Base-by-base conservation (phyloP, 2,888 invertebrate species). In the Mesoligia furuncula region DNA sequence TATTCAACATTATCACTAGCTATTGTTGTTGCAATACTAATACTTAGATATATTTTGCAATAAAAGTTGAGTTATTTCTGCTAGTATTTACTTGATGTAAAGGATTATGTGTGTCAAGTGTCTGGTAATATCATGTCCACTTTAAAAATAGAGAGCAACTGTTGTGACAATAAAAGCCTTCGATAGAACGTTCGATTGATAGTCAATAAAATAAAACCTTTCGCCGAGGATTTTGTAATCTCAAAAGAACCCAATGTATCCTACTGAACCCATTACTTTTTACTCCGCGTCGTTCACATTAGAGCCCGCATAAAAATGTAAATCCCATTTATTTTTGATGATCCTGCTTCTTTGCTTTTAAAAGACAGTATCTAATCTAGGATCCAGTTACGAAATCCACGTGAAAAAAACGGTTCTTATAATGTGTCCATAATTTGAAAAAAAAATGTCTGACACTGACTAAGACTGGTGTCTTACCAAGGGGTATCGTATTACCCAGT, bases 1-100 rank as follows among this genome's bases (percentile, higher is more conserved):
- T 88, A 88, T 81, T 81, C 45, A 61, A 51, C 39, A 75, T 66
- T 77, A 76, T 84, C 73, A 73, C 51, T 57, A 17, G 42, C 67
- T 31, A 77, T 71, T 86, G 64, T 80, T 77, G 51, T 66, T 65
- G 11, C 67, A 77, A 61, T 68, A 74, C 62, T 48, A 79, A 81
- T 79, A 36, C 36, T 36, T 36, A 88, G 76, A 81, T 81, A 78
- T 70, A 31, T 71, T 86, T 75, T 71, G 88, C 82, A 86, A 88
- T 78, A 83, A 78, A 84, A 79, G 62, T 59, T 13, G 20, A 68
- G n/a, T 66, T 65, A 51, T 79, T 79, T 62, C 57, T 74, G 48
- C 62, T 62, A 79, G 73, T 45, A 83, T 80, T 72, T 82, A 66
- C 79, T 71, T 61, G n/a, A 61, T 48, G 9, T 66, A 36, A 57